Percentiles rank a stretch among this genome's conserved stretches.
Evolutionary conservation across 2,888 invertebrate species (phyloP).

Genomic region (Phyllotreta striolata): DNA sequence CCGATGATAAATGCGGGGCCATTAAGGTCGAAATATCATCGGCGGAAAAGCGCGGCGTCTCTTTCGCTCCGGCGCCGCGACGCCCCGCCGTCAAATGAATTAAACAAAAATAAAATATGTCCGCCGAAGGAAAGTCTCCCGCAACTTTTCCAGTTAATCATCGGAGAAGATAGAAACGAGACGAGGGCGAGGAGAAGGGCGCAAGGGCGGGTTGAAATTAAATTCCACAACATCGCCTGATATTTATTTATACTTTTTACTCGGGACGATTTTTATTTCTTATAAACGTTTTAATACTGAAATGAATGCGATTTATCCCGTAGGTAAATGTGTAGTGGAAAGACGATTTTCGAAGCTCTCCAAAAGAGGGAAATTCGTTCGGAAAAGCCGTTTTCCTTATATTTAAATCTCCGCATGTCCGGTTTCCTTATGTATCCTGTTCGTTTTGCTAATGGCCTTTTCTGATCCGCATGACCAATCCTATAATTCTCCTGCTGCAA

Average conservation of each 20-base stretch:
- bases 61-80: not conserved
- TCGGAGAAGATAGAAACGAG: conserved; percentile 14
- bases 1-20: conserved; percentile 6
- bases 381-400: conserved; percentile 16
- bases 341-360: not conserved
- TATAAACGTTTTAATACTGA: too few relatives aligned
- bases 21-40: conserved; percentile 21
- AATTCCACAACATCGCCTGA: not conserved
- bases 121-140: conserved; percentile 31
- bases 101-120: conserved; percentile 40
- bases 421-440: conserved; percentile 20
- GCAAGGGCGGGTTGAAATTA: conserved; percentile 2
- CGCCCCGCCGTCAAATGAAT: conserved; percentile 34
- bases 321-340: too few relatives aligned
- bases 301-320: too few relatives aligned
- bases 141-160: conserved; percentile 36
- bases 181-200: not conserved
- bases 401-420: conserved; percentile 30
- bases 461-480: conserved; percentile 34
- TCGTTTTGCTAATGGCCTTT: conserved; percentile 31
- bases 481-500: conserved; percentile 27
- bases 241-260: too few relatives aligned
- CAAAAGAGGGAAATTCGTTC: conserved; percentile 5
- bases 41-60: conserved; percentile 21
- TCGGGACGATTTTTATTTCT: too few relatives aligned